Evolutionary conservation across 2,797 vertebrate genomes (phyloP).

Genomic region (Gymnothorax javanicus): DNA sequence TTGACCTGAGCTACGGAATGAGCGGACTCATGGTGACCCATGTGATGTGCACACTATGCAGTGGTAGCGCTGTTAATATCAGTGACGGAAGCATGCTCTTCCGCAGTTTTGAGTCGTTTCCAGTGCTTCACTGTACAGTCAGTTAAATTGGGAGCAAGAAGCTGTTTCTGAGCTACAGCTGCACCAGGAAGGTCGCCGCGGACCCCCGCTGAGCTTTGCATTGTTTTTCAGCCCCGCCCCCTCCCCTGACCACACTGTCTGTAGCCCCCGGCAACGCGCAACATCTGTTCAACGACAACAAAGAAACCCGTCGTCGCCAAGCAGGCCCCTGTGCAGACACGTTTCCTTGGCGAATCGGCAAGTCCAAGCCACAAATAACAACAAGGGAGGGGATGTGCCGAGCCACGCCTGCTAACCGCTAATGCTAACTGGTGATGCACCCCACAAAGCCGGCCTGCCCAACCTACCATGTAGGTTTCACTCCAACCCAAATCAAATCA

Average conservation of each 20-base stretch:
- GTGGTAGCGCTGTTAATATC: background rate
- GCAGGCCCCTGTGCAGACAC: background rate
- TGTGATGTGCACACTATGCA: background rate
- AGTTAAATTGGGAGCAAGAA: conserved; percentile 25
- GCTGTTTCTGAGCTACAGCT: conserved; percentile 61
- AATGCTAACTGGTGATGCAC: conserved; percentile 25
- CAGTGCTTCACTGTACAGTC: background rate
- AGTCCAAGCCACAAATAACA: background rate
- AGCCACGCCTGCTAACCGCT: background rate
- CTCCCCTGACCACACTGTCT: conserved; percentile 59
- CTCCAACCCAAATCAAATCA: no score
- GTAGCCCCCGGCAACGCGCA: conserved; percentile 60
- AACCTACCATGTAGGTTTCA: no score
- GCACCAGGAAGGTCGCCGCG: conserved; percentile 71
- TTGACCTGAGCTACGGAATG: no score
- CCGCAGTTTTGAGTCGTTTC: background rate
- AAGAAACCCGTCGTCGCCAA: conserved; percentile 38
- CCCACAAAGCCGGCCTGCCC: background rate
- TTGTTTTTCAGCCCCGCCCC: conserved; percentile 69
- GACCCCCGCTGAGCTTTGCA: conserved; percentile 71
- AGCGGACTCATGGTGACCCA: background rate
- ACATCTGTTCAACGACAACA: conserved; percentile 48
- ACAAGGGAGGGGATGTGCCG: background rate
- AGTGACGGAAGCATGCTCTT: background rate
- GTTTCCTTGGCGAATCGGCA: background rate